phyloP scores from a whole-genome alignment of 2,797 vertebrate genomes.

The Corythornis leucogaster region DNA sequence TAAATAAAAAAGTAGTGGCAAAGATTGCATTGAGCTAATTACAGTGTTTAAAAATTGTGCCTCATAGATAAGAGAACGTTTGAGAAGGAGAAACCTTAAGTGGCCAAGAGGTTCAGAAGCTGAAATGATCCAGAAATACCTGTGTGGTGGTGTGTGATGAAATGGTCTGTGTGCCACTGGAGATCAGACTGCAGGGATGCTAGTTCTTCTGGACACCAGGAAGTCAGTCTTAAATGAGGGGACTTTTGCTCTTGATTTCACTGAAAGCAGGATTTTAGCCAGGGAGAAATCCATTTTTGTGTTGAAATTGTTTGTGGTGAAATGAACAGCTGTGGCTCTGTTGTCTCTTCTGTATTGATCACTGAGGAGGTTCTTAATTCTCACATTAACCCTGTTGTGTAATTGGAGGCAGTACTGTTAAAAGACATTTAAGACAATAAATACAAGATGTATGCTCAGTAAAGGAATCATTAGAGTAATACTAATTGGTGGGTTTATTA shows the following conservation, averaged over 20 bases:
- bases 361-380: background rate
- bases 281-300: background rate
- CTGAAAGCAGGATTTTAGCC: background rate
- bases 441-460: background rate
- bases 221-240: background rate
- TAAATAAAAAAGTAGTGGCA: background rate
- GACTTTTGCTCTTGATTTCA: background rate
- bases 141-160: background rate
- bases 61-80: background rate
- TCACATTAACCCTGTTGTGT: background rate
- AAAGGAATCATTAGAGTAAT: background rate
- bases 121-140: background rate
- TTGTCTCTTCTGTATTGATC: background rate
- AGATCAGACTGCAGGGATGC: background rate
- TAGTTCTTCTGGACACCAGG: background rate
- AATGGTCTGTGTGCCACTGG: background rate
- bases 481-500: background rate
- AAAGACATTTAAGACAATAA: background rate
- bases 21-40: background rate
- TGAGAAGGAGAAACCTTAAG: background rate
- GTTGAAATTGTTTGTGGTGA: constrained; percentile 1
- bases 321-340: background rate
- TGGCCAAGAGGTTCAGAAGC: background rate
- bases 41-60: background rate
- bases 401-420: background rate